These are phyloP conservation scores for Chloropsis hardwickii DNA, from an alignment of 2,113 vertebrate species.

Conservation along the genomic window DNA sequence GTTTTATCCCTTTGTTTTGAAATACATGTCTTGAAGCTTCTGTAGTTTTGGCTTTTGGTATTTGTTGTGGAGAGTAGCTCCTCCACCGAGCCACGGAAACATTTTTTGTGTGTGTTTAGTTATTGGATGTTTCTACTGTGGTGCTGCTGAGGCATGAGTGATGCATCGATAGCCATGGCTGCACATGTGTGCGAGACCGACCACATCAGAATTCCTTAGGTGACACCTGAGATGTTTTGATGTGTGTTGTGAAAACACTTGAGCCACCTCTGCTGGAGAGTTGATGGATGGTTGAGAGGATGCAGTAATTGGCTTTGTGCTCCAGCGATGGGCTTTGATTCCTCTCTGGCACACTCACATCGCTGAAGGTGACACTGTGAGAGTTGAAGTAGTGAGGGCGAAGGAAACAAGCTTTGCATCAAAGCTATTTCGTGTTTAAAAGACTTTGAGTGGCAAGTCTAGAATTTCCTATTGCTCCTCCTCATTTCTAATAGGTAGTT, in stretches of 20 bases:
- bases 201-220: neutral
- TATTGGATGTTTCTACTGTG: neutral
- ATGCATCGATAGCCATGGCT: neutral
- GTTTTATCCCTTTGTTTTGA: neutral
- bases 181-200: neutral
- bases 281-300: neutral
- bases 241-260: neutral
- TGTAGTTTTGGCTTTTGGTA: neutral
- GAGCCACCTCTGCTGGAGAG: neutral
- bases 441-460: neutral
- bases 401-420: neutral
- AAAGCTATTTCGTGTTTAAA: neutral
- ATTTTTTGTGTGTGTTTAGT: neutral
- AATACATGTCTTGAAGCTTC: neutral
- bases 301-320: neutral
- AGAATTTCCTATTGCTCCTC: neutral
- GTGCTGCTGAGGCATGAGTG: neutral
- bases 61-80: neutral
- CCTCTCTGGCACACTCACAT: rapidly evolving
- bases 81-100: rapidly evolving
- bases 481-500: neutral
- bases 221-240: neutral
- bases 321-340: neutral
- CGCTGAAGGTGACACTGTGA: neutral
- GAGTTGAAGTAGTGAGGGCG: neutral